Evolutionary conservation across 2,888 invertebrate genomes (phyloP).

Genomic region (Lapara coniferarum): DNA sequence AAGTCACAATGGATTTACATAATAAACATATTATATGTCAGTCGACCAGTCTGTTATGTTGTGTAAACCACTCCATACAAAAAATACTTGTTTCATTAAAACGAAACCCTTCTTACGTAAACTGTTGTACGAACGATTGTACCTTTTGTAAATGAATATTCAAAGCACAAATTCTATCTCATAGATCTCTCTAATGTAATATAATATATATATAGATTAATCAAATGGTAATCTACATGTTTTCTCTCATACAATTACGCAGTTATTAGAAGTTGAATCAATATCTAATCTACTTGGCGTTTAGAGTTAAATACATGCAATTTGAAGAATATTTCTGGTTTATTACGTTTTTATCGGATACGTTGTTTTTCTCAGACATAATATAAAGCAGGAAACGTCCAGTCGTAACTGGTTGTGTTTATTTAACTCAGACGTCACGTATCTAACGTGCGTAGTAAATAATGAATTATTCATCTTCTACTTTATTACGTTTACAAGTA

Average conservation of each 20-base stretch:
- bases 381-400: neutral
- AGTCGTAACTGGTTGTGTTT: neutral
- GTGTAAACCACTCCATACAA: neutral
- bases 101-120: neutral
- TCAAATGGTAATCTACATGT: neutral
- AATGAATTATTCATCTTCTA: constrained; percentile 17
- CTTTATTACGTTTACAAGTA: constrained; percentile 6
- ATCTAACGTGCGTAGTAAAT: neutral
- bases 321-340: no score
- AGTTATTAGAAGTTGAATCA: constrained; percentile 8
- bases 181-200: constrained; percentile 23
- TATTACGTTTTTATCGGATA: neutral
- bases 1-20: neutral
- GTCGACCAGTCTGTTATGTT: neutral
- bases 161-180: constrained; percentile 22
- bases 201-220: constrained; percentile 4
- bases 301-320: neutral
- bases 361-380: neutral
- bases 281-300: neutral
- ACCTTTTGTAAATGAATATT: constrained; percentile 8
- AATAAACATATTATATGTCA: neutral
- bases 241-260: neutral
- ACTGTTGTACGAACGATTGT: constrained; percentile 4
- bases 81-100: neutral
- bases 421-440: constrained; percentile 12